Percentiles rank a stretch among this genome's conserved stretches.
phyloP scores from a whole-genome alignment of 1,140 invertebrate genomes.

The Drosophila insularis region DNA sequence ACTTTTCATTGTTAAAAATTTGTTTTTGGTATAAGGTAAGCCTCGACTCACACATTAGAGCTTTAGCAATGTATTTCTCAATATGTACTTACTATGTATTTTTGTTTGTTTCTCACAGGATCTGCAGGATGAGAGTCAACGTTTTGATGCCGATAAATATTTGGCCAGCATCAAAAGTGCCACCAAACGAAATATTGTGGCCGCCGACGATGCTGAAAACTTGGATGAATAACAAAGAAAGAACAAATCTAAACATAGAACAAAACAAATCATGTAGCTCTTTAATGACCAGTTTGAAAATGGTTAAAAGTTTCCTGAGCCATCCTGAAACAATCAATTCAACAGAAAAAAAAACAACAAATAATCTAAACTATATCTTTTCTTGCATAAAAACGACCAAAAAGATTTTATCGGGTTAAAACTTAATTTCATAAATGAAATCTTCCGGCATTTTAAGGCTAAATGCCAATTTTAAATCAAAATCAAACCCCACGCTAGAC shows the following conservation, averaged over 20 bases:
- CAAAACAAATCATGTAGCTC: not conserved
- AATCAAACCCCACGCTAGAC: not conserved
- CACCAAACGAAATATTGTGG: conserved; percentile 73
- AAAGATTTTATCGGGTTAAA: not conserved
- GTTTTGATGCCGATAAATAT: conserved; percentile 81
- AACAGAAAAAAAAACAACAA: not conserved
- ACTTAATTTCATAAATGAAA: not conserved
- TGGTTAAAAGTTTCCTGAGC: conserved; percentile 26
- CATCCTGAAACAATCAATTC: not conserved
- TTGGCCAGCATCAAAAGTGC: conserved; percentile 69
- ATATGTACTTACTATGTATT: not conserved
- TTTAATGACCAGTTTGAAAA: conserved; percentile 35
- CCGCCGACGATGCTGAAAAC: conserved; percentile 68
- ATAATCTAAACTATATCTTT: not conserved
- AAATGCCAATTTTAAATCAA: not conserved
- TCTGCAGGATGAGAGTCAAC: conserved; percentile 77
- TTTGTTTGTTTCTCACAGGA: conserved; percentile 51
- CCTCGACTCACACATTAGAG: not conserved
- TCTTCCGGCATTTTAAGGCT: not conserved
- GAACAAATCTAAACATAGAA: not conserved
- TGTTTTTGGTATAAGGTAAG: conserved; percentile 24
- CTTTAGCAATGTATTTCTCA: not conserved
- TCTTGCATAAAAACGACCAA: conserved; percentile 5
- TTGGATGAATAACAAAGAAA: conserved; percentile 55
- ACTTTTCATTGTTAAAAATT: conserved; percentile 11